Evolutionary conservation across 2,888 invertebrate genomes (phyloP), one percentile per base, ranked within the genome.

Genomic region (Tetramorium bicarinatum): DNA sequence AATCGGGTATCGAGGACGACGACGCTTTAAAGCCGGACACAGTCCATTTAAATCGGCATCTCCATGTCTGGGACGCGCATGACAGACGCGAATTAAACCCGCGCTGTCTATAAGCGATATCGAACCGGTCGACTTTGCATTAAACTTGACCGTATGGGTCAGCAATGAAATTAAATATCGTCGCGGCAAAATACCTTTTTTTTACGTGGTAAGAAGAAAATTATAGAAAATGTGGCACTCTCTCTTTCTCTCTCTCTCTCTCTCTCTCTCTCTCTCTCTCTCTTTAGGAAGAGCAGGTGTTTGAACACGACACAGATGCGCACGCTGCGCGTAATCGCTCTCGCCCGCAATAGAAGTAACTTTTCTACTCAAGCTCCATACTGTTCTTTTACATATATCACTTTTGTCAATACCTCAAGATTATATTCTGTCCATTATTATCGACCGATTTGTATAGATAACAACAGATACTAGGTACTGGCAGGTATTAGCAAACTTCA

Each of bases 1-100:
- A 76, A 76, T 64, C 49, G 64, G 49, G 67, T 67, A 76, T 76
- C 67, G 76, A 15, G 13, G n/a, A 74, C 18, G 41, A 72, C 21
- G 21, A 38, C 4, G 25, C 54, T 67, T 67, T 29, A 67, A 67
- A 77, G 21, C 52, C 25, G 52, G 52, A 66, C 29, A 41, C 61
- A 15, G n/a, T 29, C 41, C 44, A 13, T 67, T 15, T 25, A 67
- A 77, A 67, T 77, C 76, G 29, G 8, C 52, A 29, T 52, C 21
- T 18, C n/a, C 25, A 25, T 3, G 11, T n/a, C 47, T 61, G 47
- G 13, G 38, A 66, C 13, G 38, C 11, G 61, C 11, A 47, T 75
- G 62, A 75, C 67, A 54, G n/a, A 67, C 77, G 41, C 29, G 49
- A 49, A 64, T 76, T 62, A 67, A 77, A 25, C 15, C 25, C 15